These are phyloP conservation scores for Alexandromys fortis DNA, from an alignment of 2,113 vertebrate species.

Conservation along the genomic window DNA sequence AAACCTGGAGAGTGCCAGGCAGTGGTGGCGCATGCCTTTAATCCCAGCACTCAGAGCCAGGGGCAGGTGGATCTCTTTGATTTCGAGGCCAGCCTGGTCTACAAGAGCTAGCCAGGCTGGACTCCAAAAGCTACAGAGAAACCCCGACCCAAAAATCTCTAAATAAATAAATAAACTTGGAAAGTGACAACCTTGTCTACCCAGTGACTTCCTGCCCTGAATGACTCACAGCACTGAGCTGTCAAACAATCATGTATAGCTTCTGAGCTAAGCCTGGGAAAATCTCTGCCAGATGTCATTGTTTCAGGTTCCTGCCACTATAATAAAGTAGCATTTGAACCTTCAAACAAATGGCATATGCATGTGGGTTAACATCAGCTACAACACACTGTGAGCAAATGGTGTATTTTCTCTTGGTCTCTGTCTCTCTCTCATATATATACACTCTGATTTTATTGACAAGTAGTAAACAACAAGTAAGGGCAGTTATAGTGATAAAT, in stretches of 20 bases:
- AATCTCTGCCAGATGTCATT: rapidly evolving
- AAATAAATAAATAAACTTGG: not conserved
- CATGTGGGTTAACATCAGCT: not conserved
- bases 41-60: no score
- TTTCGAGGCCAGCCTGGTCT: no score
- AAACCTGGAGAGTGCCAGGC: not conserved
- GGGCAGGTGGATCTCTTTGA: no score
- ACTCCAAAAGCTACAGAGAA: no score
- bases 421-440: not conserved
- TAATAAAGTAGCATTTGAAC: rapidly evolving
- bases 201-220: not conserved
- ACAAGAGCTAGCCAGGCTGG: no score
- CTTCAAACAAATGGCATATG: not conserved
- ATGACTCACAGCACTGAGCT: rapidly evolving
- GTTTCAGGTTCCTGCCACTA: not conserved
- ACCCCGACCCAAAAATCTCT: no score
- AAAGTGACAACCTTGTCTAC: not conserved
- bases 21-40: no score
- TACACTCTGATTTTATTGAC: no score
- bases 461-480: not conserved
- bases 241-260: rapidly evolving
- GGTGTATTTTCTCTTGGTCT: not conserved
- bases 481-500: not conserved
- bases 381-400: not conserved
- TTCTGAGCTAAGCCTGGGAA: not conserved